These are phyloP conservation scores for Helleia helle DNA, from an alignment of 2,888 invertebrate genomes.

Conservation along the genomic window DNA sequence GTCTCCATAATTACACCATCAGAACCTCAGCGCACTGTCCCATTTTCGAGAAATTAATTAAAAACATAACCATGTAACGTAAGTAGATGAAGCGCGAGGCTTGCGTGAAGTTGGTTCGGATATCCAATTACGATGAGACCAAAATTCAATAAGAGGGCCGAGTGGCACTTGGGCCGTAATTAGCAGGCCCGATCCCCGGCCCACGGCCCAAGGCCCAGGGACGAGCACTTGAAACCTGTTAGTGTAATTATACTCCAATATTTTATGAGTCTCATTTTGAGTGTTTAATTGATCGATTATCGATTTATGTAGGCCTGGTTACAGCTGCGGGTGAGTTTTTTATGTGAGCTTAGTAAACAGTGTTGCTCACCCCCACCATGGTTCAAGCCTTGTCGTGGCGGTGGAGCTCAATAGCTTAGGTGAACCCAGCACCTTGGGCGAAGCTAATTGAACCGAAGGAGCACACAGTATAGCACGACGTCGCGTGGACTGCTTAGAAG, in stretches of 20 bases:
- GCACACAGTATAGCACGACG: no score
- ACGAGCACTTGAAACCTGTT: background rate
- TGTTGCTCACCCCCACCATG: no score
- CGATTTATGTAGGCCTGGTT: no score
- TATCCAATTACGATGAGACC: constrained; percentile 11
- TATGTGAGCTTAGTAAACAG: no score
- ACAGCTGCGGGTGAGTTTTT: no score
- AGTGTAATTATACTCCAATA: background rate
- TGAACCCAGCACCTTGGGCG: no score
- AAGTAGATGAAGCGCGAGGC: constrained; percentile 10
- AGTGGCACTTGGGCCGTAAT: background rate
- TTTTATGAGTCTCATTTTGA: background rate
- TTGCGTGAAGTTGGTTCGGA: constrained; percentile 10
- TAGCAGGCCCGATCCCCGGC: background rate
- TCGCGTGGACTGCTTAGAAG: no score
- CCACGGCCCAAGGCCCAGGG: no score
- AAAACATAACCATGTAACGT: background rate
- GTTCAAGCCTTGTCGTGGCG: no score
- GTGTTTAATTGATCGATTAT: background rate
- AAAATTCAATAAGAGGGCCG: constrained; percentile 10
- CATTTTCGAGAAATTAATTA: background rate
- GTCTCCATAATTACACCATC: background rate
- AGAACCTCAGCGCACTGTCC: no score
- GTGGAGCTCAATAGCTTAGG: no score
- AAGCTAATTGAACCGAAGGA: no score